Base-by-base conservation (phyloP, 2,113 vertebrate genomes). In the Parus major region DNA sequence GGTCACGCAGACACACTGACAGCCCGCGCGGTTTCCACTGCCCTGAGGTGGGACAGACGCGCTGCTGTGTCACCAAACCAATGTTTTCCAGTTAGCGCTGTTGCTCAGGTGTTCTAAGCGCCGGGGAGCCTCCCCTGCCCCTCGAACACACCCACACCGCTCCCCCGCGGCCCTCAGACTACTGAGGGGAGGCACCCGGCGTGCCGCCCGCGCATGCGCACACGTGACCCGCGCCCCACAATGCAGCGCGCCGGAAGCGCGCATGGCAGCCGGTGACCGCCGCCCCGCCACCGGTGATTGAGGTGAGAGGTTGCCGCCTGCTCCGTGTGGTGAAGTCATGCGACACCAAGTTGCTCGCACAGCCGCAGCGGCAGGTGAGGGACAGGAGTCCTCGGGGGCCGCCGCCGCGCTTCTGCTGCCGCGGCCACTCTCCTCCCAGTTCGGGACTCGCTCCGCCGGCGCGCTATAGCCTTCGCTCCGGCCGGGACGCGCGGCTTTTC, bases 151-250 rank as follows among this genome's bases (percentile, higher is more conserved):
- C 42, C 42, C 42, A 16, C 39, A 4, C 7, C 31, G 0, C 3
- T 3, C 10, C 9, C 14, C 10, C 2, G 1, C 8, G 1, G 1
- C 15, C 23, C 24, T 3, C n/a, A 12, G 1, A 10, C 1, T 0
- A 3, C 39, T 39, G 0, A 10, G 3, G 11, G 25, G 8, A 19
- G 8, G 3, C 27, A 6, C 4, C 8, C 5, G 2, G 2, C 2
- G 7, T 1, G 2, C 9, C 1, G 1, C 2, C 1, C 0, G 28
- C 91, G 64, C 95, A 79, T 33, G 90, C 92, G 77, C 47, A 0
- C 0, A 2, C 29, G 0, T 7, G 0, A 1, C 13, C 49, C 11
- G 3, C 1, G 2, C 27, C 86, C 96, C 88, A 85, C 44, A 94
- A 79, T 92, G 81, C 96, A 86, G 8, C 79, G 70, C 70, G 85